These are phyloP conservation scores for Uloborus diversus DNA, from an alignment of 1,140 invertebrate genomes.

Conservation along the genomic window DNA sequence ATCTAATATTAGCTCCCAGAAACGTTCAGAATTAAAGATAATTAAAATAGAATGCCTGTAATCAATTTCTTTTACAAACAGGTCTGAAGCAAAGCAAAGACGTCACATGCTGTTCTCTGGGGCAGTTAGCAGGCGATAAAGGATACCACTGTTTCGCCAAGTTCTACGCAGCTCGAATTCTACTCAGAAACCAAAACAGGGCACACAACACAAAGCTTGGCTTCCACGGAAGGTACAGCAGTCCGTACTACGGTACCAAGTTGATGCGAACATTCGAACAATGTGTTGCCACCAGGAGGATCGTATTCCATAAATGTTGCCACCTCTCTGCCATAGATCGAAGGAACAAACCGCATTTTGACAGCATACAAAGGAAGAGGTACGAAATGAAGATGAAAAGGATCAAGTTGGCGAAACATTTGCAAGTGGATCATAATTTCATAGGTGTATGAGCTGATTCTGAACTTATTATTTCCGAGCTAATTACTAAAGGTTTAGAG, in stretches of 20 bases:
- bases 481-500: too few species aligned
- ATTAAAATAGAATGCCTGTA: too few species aligned
- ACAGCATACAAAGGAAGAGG: conserved; percentile 23
- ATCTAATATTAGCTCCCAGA: too few species aligned
- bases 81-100: conserved; percentile 39
- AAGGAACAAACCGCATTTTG: conserved; percentile 27
- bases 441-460: neutral
- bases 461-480: neutral
- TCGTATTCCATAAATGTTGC: conserved; percentile 62
- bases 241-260: conserved; percentile 55
- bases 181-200: conserved; percentile 60
- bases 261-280: conserved; percentile 60
- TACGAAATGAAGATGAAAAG: conserved; percentile 35
- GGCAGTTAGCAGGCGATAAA: conserved; percentile 62
- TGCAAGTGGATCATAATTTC: neutral
- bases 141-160: conserved; percentile 62
- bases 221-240: conserved; percentile 55
- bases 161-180: conserved; percentile 60
- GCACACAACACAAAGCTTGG: conserved; percentile 60
- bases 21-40: too few species aligned
- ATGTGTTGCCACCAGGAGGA: conserved; percentile 57
- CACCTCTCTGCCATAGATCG: conserved; percentile 57
- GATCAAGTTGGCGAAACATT: conserved; percentile 9
- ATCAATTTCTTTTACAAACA: too few species aligned
- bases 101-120: conserved; percentile 61